Conservation (phyloP, 2,797 vertebrate genomes). For the Gallirallus australis region DNA sequence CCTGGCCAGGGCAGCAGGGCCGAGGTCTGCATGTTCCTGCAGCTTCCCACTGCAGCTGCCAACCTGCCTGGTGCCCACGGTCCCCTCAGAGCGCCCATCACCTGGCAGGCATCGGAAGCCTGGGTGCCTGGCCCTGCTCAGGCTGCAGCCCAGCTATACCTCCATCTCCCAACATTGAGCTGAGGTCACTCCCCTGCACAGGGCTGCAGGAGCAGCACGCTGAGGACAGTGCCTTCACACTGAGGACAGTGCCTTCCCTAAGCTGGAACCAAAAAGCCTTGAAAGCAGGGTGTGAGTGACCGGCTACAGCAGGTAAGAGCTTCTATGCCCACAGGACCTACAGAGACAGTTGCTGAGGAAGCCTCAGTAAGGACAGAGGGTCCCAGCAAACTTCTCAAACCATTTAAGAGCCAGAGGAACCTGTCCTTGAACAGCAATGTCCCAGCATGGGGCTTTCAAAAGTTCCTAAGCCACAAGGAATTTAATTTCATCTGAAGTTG, state of each 20-base stretch:
- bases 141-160: too few species aligned
- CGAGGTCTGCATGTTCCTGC: not conserved
- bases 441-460: not conserved
- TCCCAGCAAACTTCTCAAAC: not conserved
- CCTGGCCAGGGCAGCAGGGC: not conserved
- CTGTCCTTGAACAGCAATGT: not conserved
- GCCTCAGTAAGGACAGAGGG: not conserved
- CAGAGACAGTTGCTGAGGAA: too few species aligned
- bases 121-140: not conserved
- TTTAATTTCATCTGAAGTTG: not conserved
- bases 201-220: not conserved
- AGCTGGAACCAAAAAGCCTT: not conserved
- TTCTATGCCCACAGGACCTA: not conserved
- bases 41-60: not conserved
- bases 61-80: rapidly evolving
- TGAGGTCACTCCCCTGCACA: rapidly evolving
- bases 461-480: not conserved
- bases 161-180: not conserved
- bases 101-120: not conserved
- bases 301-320: not conserved
- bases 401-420: not conserved
- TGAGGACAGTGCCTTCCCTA: rapidly evolving
- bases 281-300: rapidly evolving
- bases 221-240: rapidly evolving
- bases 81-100: not conserved